A percentile compares a stretch with the other conserved stretches of the same genome.
These are phyloP conservation scores for Telmatochromis sp. DNA, from an alignment of 2,113 vertebrate species.

Conservation along the genomic window DNA sequence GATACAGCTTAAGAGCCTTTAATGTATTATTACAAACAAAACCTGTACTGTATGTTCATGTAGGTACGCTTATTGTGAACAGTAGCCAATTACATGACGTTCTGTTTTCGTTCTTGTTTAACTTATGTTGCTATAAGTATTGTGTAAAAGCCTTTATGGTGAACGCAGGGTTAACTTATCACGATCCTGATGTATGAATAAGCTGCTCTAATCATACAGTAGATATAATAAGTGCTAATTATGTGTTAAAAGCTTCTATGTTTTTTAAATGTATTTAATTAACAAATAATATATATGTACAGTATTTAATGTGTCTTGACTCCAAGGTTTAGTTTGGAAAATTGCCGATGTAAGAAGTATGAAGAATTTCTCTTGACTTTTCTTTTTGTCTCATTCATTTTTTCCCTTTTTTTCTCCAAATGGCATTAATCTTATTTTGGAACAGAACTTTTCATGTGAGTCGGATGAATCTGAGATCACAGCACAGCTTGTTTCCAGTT, in stretches of 20 bases:
- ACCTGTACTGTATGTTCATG: background rate
- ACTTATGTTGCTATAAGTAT: background rate
- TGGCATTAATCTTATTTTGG: background rate
- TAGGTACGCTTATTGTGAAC: background rate
- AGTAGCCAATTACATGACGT: background rate
- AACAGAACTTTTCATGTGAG: background rate
- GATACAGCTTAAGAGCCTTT: background rate
- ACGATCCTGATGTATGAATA: slow-evolving; percentile 8
- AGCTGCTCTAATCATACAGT: background rate
- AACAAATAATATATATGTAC: background rate
- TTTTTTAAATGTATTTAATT: slow-evolving; percentile 3
- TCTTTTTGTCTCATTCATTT: background rate
- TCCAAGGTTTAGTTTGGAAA: background rate
- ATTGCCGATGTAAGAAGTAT: background rate
- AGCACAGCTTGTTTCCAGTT: slow-evolving; percentile 1
- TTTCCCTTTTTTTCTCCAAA: background rate
- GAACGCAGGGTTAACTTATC: background rate
- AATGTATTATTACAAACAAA: background rate
- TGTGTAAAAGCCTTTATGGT: background rate
- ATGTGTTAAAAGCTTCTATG: background rate
- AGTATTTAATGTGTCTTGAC: background rate
- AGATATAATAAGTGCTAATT: background rate
- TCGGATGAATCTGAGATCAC: slow-evolving; percentile 9
- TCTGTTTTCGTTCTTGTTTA: background rate
- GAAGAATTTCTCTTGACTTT: background rate